These are phyloP conservation scores for Rhabdomys pumilio DNA, from an alignment of 2,797 vertebrate genomes.

Conservation along the genomic window DNA sequence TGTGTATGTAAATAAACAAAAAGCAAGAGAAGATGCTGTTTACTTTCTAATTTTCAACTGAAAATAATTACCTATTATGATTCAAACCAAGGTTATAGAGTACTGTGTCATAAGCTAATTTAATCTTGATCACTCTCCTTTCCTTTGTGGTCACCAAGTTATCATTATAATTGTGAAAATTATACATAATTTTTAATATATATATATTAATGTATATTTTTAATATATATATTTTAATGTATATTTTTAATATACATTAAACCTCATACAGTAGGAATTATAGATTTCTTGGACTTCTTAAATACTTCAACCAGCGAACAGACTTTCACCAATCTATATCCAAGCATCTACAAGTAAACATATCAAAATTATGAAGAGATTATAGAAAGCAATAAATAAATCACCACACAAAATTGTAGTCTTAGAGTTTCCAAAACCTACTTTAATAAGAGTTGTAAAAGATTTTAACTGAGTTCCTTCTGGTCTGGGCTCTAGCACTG, in stretches of 20 bases:
- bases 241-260: neutral
- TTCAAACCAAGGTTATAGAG: slow-evolving; percentile 29
- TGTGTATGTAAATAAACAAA: slow-evolving; percentile 63
- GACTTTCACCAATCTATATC: neutral
- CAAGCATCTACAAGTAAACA: neutral
- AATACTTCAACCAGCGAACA: neutral
- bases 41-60: slow-evolving; percentile 36
- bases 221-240: no score
- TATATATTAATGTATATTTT: no score
- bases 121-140: neutral
- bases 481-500: no score
- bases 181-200: no score
- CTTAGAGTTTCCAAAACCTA: no score
- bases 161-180: rapidly evolving
- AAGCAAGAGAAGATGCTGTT: slow-evolving; percentile 44
- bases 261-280: rapidly evolving
- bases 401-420: neutral
- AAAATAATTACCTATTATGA: slow-evolving; percentile 26
- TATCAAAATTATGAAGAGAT: neutral
- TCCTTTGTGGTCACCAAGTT: neutral
- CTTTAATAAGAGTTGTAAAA: no score
- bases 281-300: neutral
- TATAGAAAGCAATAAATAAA: neutral
- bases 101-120: neutral
- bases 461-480: no score